Evolutionary conservation across 2,113 vertebrate species (phyloP), one percentile per base, ranked within the genome.

Genomic region (Quiscalus mexicanus): DNA sequence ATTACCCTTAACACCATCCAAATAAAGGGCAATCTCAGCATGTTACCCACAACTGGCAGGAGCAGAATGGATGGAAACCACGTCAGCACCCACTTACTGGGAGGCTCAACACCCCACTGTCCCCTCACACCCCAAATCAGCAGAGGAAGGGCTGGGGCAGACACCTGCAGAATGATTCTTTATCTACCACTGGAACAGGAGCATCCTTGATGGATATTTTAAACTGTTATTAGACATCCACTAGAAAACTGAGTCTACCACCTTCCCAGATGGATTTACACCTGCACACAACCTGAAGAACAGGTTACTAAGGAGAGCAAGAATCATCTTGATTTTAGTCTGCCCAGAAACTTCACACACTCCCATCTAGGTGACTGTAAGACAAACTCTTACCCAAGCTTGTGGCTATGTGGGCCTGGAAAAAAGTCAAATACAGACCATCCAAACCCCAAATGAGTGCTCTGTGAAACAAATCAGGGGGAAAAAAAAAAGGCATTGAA

Each of bases 11-110:
- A 73, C 41, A 47, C 5, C 52, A 69, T 4, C 15, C 42, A 84
- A 59, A 63, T 9, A 45, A 3, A 84, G 35, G 10, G 7, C 42
- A 78, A 44, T 8, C 27, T 82, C 4, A 1, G 41, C 45, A 14
- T 17, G 44, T 65, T 28, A 41, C 18, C 18, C 60, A 63, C 0
- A 0, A 55, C 4, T 1, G 0, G 28, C 33, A 55, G 30, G 45
- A 84, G 7, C 42, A 89, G 31, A 69, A 69, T 0, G 0, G 19
- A 53, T 14, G 21, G 39, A 50, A 62, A 81, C 3, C 47, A 22
- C 23, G 47, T 19, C 39, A 63, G 30, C 55, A 63, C 10, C 39
- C 35, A 33, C 27, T 25, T 11, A 30, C 10, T 37, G 12, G 24
- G 58, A 92, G 22, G 20, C 39, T 37, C 13, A 49, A 33, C 37